Base-by-base conservation (phyloP, 1,140 invertebrate genomes). In the Cydia amplana region DNA sequence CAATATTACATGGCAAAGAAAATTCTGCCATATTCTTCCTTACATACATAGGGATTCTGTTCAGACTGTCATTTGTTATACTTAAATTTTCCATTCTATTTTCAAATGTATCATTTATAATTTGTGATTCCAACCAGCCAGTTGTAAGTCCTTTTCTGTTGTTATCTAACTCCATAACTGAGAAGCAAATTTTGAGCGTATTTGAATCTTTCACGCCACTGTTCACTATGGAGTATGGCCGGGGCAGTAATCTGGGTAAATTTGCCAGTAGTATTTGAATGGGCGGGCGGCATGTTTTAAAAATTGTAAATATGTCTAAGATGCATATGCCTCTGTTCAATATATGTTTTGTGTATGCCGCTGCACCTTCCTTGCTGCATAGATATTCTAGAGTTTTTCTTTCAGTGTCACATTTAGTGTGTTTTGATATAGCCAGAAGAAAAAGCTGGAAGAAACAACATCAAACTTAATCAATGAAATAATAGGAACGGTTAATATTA, bases 161-260 rank as follows among this genome's bases (percentile, higher is more conserved):
- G 81, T 94, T 93, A 1, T 83, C 83, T 74, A 95, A 88, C 76
- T 94, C 82, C 40, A 95, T 88, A 9, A 96, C 89, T 84, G 95
- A 96, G 83, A 97, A 97, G 51, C 95, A 95, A 80, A 97, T 94
- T 76, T 94, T 94, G 10, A 97, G 78, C 43, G 87, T 79, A 65
- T 91, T 89, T 7, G 88, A 79, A 63, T 92, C 77, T 72, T 85
- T 82, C 63, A 94, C 80, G 7, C 94, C 93, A 78, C 95, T 96
- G 74, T 96, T 97, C 6, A 95, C 94, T 79, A 97, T 96, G 2
- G 97, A 97, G 92, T 97, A 98, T 20, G 96, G 95, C 75, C 97
- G 91, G 7, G 97, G 96, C 64, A 95, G 89, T 16, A 98, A 91
- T 25, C 95, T 93, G 2, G 96, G 95, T 70, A 98, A 92, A 83